Percentiles rank a stretch among this genome's conserved stretches.
These are phyloP conservation scores for Andrena trimmerana DNA, from an alignment of 2,888 invertebrate species.

Conservation along the genomic window DNA sequence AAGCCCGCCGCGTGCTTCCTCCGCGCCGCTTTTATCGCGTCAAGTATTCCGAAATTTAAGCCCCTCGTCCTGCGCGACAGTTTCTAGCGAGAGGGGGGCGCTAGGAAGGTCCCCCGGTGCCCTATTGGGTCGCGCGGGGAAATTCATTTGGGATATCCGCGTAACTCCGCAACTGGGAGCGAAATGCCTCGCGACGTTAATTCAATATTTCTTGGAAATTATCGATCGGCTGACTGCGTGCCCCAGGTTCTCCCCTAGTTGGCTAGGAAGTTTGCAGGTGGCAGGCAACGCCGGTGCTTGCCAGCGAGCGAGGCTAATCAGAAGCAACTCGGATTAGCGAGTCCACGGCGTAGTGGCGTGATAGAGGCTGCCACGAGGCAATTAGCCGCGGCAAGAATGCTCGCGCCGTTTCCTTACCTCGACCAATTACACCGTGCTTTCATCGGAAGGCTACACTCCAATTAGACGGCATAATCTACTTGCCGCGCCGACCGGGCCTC, in stretches of 20 bases:
- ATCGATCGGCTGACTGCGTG: slow-evolving; percentile 18
- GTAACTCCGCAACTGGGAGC: too few species aligned
- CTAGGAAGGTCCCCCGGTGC: background rate
- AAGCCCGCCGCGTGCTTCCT: background rate
- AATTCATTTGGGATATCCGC: too few species aligned
- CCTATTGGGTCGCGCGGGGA: background rate
- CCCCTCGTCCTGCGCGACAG: too few species aligned
- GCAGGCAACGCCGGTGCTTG: slow-evolving; percentile 23
- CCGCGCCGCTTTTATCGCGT: background rate
- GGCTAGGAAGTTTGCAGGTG: slow-evolving; percentile 39
- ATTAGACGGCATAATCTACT: slow-evolving; percentile 58
- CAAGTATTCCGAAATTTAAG: background rate
- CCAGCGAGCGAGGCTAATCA: slow-evolving; percentile 17
- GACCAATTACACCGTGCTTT: slow-evolving; percentile 65
- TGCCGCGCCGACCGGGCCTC: slow-evolving; percentile 21
- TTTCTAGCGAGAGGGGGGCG: too few species aligned
- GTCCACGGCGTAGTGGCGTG: slow-evolving; percentile 47
- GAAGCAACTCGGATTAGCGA: slow-evolving; percentile 51
- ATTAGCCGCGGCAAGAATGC: slow-evolving; percentile 62
- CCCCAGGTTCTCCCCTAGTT: slow-evolving; percentile 21
- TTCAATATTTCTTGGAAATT: slow-evolving; percentile 10
- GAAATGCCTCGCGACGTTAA: background rate
- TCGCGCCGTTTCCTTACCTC: slow-evolving; percentile 57
- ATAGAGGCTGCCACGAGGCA: slow-evolving; percentile 52
- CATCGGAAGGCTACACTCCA: slow-evolving; percentile 67